These are phyloP conservation scores for Sylvilagus bachmani DNA, from an alignment of 2,113 vertebrate genomes.

Conservation along the genomic window DNA sequence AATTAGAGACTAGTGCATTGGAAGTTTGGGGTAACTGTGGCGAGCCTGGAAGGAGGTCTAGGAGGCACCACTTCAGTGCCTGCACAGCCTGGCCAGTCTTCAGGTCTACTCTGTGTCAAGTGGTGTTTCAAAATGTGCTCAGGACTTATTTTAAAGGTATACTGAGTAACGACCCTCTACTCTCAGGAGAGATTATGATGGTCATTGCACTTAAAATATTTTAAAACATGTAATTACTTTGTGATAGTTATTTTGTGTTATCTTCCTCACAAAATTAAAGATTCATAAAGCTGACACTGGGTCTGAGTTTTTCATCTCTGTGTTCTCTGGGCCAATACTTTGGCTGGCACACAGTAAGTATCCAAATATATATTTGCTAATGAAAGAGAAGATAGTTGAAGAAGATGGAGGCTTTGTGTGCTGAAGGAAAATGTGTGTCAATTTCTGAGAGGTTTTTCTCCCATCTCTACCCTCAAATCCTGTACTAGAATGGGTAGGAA, in stretches of 20 bases:
- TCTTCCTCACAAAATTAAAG: conserved; percentile 34
- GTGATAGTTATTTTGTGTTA: background rate
- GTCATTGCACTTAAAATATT: background rate
- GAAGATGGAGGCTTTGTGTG: background rate
- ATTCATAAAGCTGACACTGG: background rate
- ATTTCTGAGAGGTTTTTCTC: conserved; percentile 1
- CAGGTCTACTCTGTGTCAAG: background rate
- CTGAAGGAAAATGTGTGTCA: background rate
- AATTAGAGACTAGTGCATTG: background rate
- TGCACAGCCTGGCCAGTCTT: background rate
- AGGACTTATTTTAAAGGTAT: background rate
- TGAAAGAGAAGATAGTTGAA: conserved; percentile 8
- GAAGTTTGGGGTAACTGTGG: background rate
- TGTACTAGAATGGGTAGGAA: background rate
- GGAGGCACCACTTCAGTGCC: background rate
- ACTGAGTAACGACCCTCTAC: background rate
- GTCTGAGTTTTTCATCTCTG: conserved; percentile 35
- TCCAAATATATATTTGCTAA: conserved; percentile 12
- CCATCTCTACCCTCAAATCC: background rate
- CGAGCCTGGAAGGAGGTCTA: background rate
- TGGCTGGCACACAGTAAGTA: background rate
- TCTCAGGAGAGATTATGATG: background rate
- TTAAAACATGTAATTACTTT: conserved; percentile 40
- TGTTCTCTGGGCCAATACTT: background rate
- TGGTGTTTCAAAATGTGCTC: conserved; percentile 26